Conservation (phyloP, 1,140 invertebrate genomes). For the Galleria mellonella region DNA sequence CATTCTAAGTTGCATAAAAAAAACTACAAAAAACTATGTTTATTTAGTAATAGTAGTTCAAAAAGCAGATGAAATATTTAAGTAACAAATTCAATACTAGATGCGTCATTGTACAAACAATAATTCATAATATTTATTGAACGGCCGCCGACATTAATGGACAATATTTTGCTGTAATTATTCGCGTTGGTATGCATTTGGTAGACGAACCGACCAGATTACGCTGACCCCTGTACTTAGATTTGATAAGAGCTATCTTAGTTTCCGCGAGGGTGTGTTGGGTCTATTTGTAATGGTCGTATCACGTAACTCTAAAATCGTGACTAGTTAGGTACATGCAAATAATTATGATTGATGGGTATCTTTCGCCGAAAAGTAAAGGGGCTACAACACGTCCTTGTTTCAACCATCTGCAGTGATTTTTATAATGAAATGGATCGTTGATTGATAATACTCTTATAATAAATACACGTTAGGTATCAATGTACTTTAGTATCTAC, state of each 20-base stretch:
- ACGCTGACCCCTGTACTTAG: background rate
- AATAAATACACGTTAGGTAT: too few relatives aligned
- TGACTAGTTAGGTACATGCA: constrained; percentile 25
- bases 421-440: background rate
- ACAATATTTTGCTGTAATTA: constrained; percentile 15
- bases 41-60: too few relatives aligned
- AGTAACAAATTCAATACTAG: background rate
- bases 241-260: background rate
- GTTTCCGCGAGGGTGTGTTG: background rate
- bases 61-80: background rate
- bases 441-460: background rate
- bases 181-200: constrained; percentile 10
- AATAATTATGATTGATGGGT: constrained; percentile 42
- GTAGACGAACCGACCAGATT: background rate
- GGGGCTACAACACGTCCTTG: constrained; percentile 19
- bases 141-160: constrained; percentile 16
- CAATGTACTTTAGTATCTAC: too few relatives aligned
- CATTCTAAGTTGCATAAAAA: too few relatives aligned
- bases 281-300: constrained; percentile 2
- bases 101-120: constrained; percentile 8
- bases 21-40: too few relatives aligned
- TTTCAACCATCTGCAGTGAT: constrained; percentile 14
- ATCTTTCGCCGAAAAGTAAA: constrained; percentile 27
- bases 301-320: constrained; percentile 11
- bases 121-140: constrained; percentile 20